Base-by-base conservation (phyloP, 2,888 invertebrate species). In the Erebia epiphron region DNA sequence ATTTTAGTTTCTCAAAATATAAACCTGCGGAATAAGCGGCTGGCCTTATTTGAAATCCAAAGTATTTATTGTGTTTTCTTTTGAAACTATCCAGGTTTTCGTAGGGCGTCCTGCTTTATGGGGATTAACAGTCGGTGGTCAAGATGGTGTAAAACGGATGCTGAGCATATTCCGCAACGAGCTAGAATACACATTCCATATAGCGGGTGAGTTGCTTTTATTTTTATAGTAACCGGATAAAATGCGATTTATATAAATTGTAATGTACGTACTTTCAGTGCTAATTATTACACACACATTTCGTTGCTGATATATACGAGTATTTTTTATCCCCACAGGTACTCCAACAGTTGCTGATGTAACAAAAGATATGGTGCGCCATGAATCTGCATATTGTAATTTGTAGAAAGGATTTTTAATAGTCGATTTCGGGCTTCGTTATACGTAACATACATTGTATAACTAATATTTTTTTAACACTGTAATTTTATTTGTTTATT, bases 71-170 rank as follows among this genome's bases (percentile, higher is more conserved):
- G 46, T 13, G 16, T 9, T 18, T 18, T 54, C 21, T n/a, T 26
- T 49, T n/a, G 5, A 2, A 3, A 13, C 1, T 78, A 35, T 81
- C 41, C 70, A 96, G 96, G 95, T 97, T 0, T 98, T 98, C 82
- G 91, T 98, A 41, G 98, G 98, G 0, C 94, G 98, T 67, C 97
- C 98, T 0, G 95, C 97, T 43, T 80, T 98, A 5, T 98, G 98
- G 98, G 98, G 97, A 0, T 86, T 98, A 66, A 94, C 96, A 0
- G 95, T 96, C 67, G 95, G 94, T 64, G 98, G 98, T 0, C 95
- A 97, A 85, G 91, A 94, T 21, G 98, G 98, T 0, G 98, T 97
- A 0, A 94, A 94, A 78, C 93, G 94, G 75, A 94, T 98, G 82
- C 90, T 98, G 4, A 88, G 94, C 75, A 95, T 98, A 70, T 88